These are phyloP conservation scores for Cochlearius cochlearius DNA, from an alignment of 2,113 vertebrate species.

Conservation along the genomic window DNA sequence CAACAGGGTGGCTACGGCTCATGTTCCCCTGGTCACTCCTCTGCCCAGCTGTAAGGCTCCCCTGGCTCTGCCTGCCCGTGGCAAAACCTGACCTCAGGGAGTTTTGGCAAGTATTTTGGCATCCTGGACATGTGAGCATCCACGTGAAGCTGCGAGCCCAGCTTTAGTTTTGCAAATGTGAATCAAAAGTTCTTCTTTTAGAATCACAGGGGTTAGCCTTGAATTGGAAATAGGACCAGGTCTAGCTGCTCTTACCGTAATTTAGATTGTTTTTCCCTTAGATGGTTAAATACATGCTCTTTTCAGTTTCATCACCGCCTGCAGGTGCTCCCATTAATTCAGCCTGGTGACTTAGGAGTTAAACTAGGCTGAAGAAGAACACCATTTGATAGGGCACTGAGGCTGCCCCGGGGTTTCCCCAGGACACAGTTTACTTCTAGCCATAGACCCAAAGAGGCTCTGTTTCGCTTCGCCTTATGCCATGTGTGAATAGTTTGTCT, in stretches of 20 bases:
- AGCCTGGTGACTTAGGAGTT: not conserved
- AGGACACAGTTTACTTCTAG: not conserved
- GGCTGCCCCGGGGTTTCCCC: not conserved
- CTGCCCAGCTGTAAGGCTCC: not conserved
- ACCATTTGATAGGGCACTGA: not conserved
- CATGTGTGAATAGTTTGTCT: not conserved
- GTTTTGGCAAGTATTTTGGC: not conserved
- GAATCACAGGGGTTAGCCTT: not conserved
- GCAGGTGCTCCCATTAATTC: not conserved
- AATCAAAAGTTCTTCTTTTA: not conserved
- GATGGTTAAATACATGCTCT: not conserved
- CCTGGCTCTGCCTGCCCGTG: not conserved
- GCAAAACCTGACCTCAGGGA: not conserved
- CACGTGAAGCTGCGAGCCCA: not conserved
- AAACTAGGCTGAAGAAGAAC: not conserved
- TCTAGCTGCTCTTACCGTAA: not conserved
- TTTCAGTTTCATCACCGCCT: not conserved
- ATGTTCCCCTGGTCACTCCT: not conserved
- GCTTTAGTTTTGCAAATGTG: not conserved
- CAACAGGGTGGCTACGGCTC: not conserved
- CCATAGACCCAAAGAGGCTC: not conserved
- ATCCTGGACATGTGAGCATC: not conserved
- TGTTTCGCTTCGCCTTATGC: rapidly evolving
- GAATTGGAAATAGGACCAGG: not conserved
- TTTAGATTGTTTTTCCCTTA: not conserved